Percentiles rank a stretch among this genome's conserved stretches.
phyloP scores from a whole-genome alignment of 2,797 vertebrate species.

The Macropus fuliginosus region DNA sequence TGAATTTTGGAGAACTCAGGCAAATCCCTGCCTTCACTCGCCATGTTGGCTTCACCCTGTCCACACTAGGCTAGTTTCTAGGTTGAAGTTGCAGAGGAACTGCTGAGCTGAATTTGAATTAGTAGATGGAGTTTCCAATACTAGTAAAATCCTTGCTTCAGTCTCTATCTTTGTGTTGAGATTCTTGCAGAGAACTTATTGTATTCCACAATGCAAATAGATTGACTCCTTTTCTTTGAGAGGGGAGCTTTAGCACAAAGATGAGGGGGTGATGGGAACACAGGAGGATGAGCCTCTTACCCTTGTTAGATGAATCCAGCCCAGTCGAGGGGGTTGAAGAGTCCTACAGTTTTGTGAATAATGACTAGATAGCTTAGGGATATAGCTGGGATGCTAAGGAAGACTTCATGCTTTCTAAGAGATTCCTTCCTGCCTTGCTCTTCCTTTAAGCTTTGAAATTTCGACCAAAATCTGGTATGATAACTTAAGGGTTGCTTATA shows the following conservation, averaged over 20 bases:
- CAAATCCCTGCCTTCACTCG: not conserved
- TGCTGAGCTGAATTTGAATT: not conserved
- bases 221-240: not conserved
- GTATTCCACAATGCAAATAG: not conserved
- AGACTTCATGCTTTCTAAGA: not conserved
- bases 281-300: not conserved
- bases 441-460: constrained; percentile 50
- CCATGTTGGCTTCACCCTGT: not conserved
- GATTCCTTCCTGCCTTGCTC: constrained; percentile 22
- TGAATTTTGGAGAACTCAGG: not conserved
- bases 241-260: not conserved
- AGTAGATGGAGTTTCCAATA: not conserved
- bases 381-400: not conserved
- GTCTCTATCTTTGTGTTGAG: not conserved
- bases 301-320: not conserved
- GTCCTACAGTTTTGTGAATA: not conserved
- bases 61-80: not conserved
- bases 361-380: not conserved
- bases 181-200: not conserved
- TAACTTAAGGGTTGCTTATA: not conserved
- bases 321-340: not conserved
- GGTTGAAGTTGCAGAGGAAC: not conserved
- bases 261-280: not conserved
- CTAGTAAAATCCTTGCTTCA: not conserved
- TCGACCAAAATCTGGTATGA: constrained; percentile 49